phyloP scores from a whole-genome alignment of 2,797 vertebrate species.

The Paratrypauchen microcephalus region DNA sequence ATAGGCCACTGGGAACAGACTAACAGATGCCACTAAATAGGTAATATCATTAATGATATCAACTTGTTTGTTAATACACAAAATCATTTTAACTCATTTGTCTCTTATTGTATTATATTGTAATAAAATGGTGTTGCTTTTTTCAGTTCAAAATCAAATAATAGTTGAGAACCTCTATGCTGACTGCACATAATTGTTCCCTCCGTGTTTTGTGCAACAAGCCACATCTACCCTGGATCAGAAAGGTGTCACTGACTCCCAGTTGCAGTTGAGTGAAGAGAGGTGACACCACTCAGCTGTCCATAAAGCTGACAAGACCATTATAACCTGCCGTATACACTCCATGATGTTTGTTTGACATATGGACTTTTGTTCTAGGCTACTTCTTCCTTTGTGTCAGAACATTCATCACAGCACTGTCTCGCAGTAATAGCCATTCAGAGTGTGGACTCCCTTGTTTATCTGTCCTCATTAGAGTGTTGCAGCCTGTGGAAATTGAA shows the following conservation, averaged over 20 bases:
- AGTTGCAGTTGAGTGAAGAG: conserved; percentile 16
- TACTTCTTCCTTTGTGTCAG: neutral
- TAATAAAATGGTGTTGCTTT: neutral
- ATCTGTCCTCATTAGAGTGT: conserved; percentile 34
- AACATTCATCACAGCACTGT: neutral
- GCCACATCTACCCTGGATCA: conserved; percentile 24
- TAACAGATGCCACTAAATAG: neutral
- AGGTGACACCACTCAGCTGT: neutral
- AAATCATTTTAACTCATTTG: neutral
- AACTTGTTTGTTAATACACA: neutral
- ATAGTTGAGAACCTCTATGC: no score
- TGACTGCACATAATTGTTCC: neutral
- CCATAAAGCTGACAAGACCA: conserved; percentile 12
- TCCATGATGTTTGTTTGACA: conserved; percentile 25
- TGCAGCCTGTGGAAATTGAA: conserved; percentile 45
- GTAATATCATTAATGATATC: no score
- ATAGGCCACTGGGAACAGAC: neutral
- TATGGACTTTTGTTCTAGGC: conserved; percentile 14
- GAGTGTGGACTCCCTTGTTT: conserved; percentile 23
- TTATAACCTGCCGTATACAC: conserved; percentile 30
- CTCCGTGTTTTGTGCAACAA: neutral
- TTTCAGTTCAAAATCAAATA: neutral
- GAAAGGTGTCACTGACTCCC: conserved; percentile 23
- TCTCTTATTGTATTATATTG: neutral
- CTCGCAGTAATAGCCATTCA: neutral